These are phyloP conservation scores for Melanotaenia pygmaea DNA, from an alignment of 2,797 vertebrate genomes.

Conservation along the genomic window DNA sequence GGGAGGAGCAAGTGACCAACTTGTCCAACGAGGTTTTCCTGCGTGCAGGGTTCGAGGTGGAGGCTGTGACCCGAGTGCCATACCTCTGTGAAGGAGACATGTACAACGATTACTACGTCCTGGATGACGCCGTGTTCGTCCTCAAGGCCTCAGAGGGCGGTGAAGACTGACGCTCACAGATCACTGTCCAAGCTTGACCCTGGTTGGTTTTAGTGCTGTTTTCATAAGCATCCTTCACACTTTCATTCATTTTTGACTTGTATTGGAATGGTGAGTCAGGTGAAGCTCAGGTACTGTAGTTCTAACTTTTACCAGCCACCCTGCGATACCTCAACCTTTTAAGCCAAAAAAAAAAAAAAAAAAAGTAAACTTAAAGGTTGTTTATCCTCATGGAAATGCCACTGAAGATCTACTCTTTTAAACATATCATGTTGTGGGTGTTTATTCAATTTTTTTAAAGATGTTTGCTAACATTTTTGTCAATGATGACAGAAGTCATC, in stretches of 20 bases:
- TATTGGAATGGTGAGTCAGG: constrained; percentile 22
- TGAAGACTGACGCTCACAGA: constrained; percentile 30
- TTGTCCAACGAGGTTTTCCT: constrained; percentile 88
- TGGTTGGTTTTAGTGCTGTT: constrained; percentile 17
- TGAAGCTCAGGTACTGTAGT: constrained; percentile 60
- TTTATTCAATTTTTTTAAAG: constrained; percentile 13
- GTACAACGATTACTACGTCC: constrained; percentile 96
- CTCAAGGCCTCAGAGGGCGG: constrained; percentile 83
- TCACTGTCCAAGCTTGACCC: not conserved
- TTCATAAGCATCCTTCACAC: constrained; percentile 12
- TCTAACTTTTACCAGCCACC: constrained; percentile 48
- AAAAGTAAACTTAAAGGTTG: constrained; percentile 11
- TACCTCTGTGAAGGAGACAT: constrained; percentile 98
- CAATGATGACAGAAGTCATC: not conserved
- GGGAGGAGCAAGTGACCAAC: constrained; percentile 96
- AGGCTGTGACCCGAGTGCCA: constrained; percentile 93
- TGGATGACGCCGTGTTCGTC: constrained; percentile 96
- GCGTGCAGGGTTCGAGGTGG: constrained; percentile 90
- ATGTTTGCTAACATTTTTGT: not conserved
- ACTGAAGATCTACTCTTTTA: constrained; percentile 17
- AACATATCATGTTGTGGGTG: constrained; percentile 36
- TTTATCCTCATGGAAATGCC: constrained; percentile 6
- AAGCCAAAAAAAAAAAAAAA: constrained; percentile 39
- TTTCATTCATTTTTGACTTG: constrained; percentile 19
- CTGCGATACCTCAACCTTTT: constrained; percentile 47